Conservation (phyloP, 2,797 vertebrate genomes). For the Margarornis squamiger region DNA sequence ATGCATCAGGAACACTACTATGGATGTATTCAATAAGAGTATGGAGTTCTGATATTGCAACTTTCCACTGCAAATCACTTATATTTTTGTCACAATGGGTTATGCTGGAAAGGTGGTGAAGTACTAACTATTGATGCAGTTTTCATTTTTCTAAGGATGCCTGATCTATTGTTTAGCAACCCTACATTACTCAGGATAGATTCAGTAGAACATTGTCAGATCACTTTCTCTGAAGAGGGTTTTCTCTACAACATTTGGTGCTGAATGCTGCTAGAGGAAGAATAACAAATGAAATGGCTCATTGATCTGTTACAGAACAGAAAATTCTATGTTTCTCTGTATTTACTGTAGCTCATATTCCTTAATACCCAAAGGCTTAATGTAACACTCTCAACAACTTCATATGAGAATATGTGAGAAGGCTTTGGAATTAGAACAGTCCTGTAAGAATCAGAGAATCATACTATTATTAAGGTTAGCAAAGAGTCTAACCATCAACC, state of each 20-base stretch:
- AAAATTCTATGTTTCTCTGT: not conserved
- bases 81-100: not conserved
- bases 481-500: not conserved
- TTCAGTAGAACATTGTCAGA: not conserved
- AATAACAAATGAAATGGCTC: conserved; percentile 38
- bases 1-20: not conserved
- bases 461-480: not conserved
- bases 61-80: not conserved
- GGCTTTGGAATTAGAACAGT: not conserved
- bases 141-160: not conserved
- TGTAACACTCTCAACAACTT: not conserved
- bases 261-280: not conserved
- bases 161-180: not conserved
- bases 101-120: not conserved
- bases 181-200: not conserved
- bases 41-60: not conserved
- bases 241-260: not conserved
- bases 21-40: not conserved
- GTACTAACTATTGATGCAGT: not conserved
- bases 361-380: not conserved
- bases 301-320: not conserved
- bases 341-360: not conserved
- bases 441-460: not conserved
- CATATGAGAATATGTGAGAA: not conserved
- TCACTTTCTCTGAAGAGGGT: not conserved